Base-by-base conservation (phyloP, 2,888 invertebrate genomes). In the Drosophila acutilabella region DNA sequence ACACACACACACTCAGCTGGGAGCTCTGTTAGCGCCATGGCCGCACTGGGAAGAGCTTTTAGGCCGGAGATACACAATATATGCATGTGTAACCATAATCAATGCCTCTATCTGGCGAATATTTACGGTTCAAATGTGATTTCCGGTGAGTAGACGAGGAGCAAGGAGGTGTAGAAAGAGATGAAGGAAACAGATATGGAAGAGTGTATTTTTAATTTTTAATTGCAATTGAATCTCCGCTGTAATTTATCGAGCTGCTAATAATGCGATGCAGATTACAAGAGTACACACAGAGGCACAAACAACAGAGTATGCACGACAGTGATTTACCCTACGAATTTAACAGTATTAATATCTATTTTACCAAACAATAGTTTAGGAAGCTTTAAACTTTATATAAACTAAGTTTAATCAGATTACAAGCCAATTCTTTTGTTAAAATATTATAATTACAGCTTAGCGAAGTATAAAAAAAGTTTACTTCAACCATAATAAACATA, bases 161-260 rank as follows among this genome's bases (percentile, higher is more conserved):
- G 36, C 13, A 13, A 36, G 42, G 23, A 16, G 33, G 18, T 13
- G 20, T 2, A 18, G n/a, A 2, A 11, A 4, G 2, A 10, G 16
- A 4, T 16, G 30, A 4, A 5, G 36, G 4, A 1, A 6, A 8
- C 14, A 26, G 38, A 44, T 11, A 2, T 16, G 42, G 10, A 33
- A 7, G 8, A 7, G 53, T 38, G 56, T 48, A 58, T 71, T 81
- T 85, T 85, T 82, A 77, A 81, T 84, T 74, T 83, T 50, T 72
- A 81, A 85, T 83, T 80, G 67, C 74, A 73, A 78, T 84, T 80
- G 54, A 74, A 69, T 58, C 68, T 69, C 42, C 60, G 65, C 56
- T 62, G 57, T 64, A 30, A 81, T 78, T 78, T 68, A 72, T 61
- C 30, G 58, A 16, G 36, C 26, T 36, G 44, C 42, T 48, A 57